A percentile compares a stretch with the other conserved stretches of the same genome.
These are phyloP conservation scores for Tragelaphus oryx DNA, from an alignment of 2,797 vertebrate genomes.

Conservation along the genomic window DNA sequence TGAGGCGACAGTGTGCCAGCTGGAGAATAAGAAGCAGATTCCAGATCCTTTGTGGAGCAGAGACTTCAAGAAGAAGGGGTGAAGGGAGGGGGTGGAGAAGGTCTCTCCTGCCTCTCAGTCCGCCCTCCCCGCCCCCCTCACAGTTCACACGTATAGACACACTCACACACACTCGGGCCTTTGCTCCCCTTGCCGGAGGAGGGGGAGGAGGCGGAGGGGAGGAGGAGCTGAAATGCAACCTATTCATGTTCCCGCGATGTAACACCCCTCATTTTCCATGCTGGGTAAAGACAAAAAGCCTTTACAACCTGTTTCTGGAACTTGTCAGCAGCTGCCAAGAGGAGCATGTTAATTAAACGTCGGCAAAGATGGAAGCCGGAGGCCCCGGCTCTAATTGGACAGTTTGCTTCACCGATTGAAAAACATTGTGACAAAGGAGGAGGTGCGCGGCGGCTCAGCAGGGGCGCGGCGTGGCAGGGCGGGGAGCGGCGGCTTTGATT, in stretches of 20 bases:
- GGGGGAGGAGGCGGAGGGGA: conserved; percentile 44
- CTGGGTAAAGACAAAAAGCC: conserved; percentile 84
- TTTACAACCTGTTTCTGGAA: conserved; percentile 84
- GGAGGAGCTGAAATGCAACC: conserved; percentile 77
- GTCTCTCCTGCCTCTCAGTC: not conserved
- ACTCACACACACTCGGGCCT: not conserved
- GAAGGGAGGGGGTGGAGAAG: not conserved
- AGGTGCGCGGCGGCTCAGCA: conserved; percentile 69
- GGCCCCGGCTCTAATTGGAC: conserved; percentile 84
- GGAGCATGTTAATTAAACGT: conserved; percentile 85
- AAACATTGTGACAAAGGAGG: conserved; percentile 85
- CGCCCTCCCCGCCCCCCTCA: not conserved
- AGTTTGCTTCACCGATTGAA: conserved; percentile 81
- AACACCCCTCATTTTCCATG: conserved; percentile 83
- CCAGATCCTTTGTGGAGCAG: not conserved
- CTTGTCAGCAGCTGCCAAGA: conserved; percentile 84
- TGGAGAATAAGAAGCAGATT: not conserved
- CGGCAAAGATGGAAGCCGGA: conserved; percentile 84
- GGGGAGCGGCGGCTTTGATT: conserved; percentile 53
- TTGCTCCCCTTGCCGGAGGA: not conserved
- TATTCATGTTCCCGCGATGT: conserved; percentile 79
- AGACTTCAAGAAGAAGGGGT: conserved; percentile 44
- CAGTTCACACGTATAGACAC: not conserved
- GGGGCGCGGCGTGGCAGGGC: conserved; percentile 30
- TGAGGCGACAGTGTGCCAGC: not conserved